Evolutionary conservation across 2,113 vertebrate species (phyloP), one percentile per base, ranked within the genome.

Genomic region (Alligator mississippiensis): DNA sequence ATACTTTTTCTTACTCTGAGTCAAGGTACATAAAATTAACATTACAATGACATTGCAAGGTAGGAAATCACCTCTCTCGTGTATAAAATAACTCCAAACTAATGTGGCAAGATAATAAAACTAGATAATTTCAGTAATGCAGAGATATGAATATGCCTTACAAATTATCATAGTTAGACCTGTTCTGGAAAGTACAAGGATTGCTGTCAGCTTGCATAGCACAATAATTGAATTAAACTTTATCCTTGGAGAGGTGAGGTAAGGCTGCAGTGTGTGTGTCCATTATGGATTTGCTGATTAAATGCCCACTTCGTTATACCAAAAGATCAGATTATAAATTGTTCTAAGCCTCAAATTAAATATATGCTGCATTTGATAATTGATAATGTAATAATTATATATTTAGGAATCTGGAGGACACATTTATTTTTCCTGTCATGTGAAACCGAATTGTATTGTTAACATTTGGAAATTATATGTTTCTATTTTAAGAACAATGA

Each of bases 211-310:
- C 57, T 87, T 85, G 62, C 30, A 10, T 68, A 57, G 27, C 57
- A 91, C 28, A 12, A 79, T 91, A 82, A 87, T 82, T 82, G 70
- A 94, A 94, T 89, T 90, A 91, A 91, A 87, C 34, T 82, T 85
- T 91, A 10, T 62, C 77, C 86, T 76, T 30, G 79, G 90, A 86
- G 34, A 76, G 5, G 9, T 92, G 62, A 89, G 7, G 30, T 57
- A 77, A 88, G 61, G 89, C n/a, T 93, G 38, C 11, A 75, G 15
- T 94, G 89, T 57, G 2, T 55, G 66, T 27, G 1, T 11, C 9
- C 28, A 93, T 96, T 92, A 84, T 92, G 34, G 91, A 95, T 93
- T 91, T 92, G 25, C 19, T 91, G 90, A 81, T 96, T 88, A 96
- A 79, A 77, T 86, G 21, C 58, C 17, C 58, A 54, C 77, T 95